Evolutionary conservation across 2,888 invertebrate species (phyloP), one percentile per base, ranked within the genome.

Genomic region (Monopis laevigella): DNA sequence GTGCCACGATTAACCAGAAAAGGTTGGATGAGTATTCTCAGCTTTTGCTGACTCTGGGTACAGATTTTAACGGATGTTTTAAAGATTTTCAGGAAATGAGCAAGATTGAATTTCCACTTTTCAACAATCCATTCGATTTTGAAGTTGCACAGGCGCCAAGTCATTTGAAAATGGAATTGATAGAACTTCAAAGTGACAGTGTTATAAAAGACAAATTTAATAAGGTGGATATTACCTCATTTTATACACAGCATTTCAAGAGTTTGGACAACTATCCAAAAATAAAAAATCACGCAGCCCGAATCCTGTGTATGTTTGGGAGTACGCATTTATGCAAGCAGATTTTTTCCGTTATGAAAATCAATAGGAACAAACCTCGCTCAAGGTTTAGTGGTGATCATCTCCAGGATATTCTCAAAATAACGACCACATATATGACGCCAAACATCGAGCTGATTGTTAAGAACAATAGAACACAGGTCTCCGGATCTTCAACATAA

Each of bases 281-380:
- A 34, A 27, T 43, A 41, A 45, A 45, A 45, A 45, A 45, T 21
- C 45, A 45, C 43, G 45, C 43, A 45, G 41, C 43, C 41, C 43
- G 41, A 16, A 43, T 43, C 36, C 43, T 45, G 32, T 43, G 44
- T 19, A 45, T 45, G 43, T 45, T 43, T 42, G 43, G 45, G 41
- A 45, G 42, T 24, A 7, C 30, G 43, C 39, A 36, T 43, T 40
- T 45, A 45, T 45, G 45, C 41, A 36, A 45, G 45, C 43, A 45
- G 43, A 45, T 43, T 36, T 45, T 45, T 45, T 45, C 36, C 36
- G 43, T 43, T 34, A 43, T 43, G 45, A 45, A 42, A 43, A 42
- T 36, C 12, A 36, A 36, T 36, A 36, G 19, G 19, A 36, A 36
- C 19, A 36, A 36, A 36, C 19, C 5, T 36, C 36, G 36, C 17